Conservation (phyloP, 2,113 vertebrate genomes). For the Orcinus orca region DNA sequence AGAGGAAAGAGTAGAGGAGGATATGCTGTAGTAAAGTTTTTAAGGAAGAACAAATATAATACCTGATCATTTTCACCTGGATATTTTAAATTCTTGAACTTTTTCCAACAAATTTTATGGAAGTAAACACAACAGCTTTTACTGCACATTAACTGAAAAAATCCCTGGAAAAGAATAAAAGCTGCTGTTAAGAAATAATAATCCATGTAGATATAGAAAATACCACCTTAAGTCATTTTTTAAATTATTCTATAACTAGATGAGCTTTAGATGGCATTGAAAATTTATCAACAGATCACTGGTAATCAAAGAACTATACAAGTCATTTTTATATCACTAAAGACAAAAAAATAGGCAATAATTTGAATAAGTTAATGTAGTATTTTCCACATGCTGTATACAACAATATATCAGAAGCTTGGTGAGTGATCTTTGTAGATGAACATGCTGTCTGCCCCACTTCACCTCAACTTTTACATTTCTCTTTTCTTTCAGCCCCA, state of each 20-base stretch:
- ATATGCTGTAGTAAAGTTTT: not conserved
- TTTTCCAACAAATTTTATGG: conserved; percentile 78
- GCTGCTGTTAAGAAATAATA: conserved; percentile 4
- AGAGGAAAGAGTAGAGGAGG: not conserved
- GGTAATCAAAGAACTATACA: not conserved
- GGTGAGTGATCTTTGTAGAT: not conserved
- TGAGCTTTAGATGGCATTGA: not conserved
- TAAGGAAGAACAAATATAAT: conserved; percentile 29
- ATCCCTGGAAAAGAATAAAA: conserved; percentile 64
- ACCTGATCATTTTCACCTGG: conserved; percentile 76
- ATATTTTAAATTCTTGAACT: conserved; percentile 75
- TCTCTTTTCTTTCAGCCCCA: not conserved
- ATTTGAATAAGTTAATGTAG: not conserved
- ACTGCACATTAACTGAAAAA: conserved; percentile 76
- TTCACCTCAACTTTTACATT: not conserved
- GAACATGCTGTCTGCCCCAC: not conserved
- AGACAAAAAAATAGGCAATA: not conserved
- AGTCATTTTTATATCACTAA: not conserved
- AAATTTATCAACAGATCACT: not conserved
- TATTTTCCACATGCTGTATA: not conserved
- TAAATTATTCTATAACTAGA: not conserved
- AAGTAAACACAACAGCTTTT: conserved; percentile 76
- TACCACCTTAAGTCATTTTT: not conserved
- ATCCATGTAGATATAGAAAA: not conserved
- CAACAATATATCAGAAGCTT: conserved; percentile 19